phyloP scores from a whole-genome alignment of 2,888 invertebrate genomes.

The Clivina fossor region DNA sequence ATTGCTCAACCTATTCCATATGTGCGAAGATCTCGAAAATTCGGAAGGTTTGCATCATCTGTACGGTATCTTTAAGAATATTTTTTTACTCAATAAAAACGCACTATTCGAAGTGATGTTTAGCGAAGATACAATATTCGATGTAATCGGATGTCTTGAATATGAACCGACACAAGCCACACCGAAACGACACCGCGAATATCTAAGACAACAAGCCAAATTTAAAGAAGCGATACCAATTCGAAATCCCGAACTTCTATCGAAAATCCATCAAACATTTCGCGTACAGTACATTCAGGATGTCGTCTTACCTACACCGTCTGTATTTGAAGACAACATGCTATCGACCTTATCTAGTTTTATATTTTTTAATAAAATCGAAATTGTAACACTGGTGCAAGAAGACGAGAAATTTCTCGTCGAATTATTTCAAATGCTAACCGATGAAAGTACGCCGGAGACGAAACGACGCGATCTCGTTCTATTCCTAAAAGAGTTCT shows the following conservation, averaged over 20 bases:
- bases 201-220: constrained; percentile 87
- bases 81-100: constrained; percentile 97
- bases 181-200: constrained; percentile 94
- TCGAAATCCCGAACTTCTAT: constrained; percentile 88
- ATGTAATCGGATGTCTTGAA: constrained; percentile 97
- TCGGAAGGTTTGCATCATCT: constrained; percentile 92
- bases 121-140: constrained; percentile 93
- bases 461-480: constrained; percentile 89
- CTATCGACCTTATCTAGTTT: constrained; percentile 96
- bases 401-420: constrained; percentile 97
- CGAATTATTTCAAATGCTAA: constrained; percentile 91
- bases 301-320: constrained; percentile 97
- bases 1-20: constrained; percentile 90
- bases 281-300: constrained; percentile 99
- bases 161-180: constrained; percentile 88
- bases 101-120: constrained; percentile 97
- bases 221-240: constrained; percentile 95
- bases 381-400: constrained; percentile 96
- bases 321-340: constrained; percentile 99
- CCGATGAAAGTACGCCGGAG: constrained; percentile 83
- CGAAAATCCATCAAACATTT: constrained; percentile 99
- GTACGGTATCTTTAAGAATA: constrained; percentile 97
- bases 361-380: constrained; percentile 99
- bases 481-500: constrained; percentile 97
- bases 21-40: constrained; percentile 96